Evolutionary conservation across 2,888 invertebrate species (phyloP).

Genomic region (Lasioglossum pauxillum): DNA sequence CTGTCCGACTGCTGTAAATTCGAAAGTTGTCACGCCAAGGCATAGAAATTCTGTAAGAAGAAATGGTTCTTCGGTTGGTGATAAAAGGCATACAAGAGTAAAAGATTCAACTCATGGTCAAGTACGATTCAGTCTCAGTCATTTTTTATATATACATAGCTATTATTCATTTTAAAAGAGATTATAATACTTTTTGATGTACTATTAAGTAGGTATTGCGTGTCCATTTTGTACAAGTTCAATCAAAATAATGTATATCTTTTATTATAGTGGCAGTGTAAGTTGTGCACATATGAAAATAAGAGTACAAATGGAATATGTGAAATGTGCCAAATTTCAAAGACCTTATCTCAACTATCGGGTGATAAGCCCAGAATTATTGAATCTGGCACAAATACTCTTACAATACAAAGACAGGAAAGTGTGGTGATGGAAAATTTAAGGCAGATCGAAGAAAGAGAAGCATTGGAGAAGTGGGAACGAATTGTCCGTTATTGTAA

Average conservation of each 20-base stretch:
- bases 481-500: conserved; percentile 95
- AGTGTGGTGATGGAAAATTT: conserved; percentile 94
- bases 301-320: conserved; percentile 87
- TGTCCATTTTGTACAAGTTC: not conserved
- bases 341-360: conserved; percentile 82
- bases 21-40: conserved; percentile 80
- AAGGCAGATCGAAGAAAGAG: conserved; percentile 92
- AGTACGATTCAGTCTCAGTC: conserved; percentile 60
- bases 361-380: conserved; percentile 81
- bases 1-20: conserved; percentile 71
- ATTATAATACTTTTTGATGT: not conserved
- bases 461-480: conserved; percentile 96
- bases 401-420: conserved; percentile 87
- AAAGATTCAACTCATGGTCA: conserved; percentile 77
- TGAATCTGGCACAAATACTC: conserved; percentile 82
- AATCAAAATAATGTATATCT: conserved; percentile 8
- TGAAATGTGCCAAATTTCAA: conserved; percentile 91
- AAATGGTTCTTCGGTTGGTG: conserved; percentile 76
- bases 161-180: not conserved
- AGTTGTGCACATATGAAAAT: conserved; percentile 93
- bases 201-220: not conserved
- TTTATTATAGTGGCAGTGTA: conserved; percentile 88
- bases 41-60: conserved; percentile 82
- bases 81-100: conserved; percentile 77
- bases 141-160: not conserved